Base-by-base conservation (phyloP, 92 coral and sea anemone species). In the Siderastrea radians region DNA sequence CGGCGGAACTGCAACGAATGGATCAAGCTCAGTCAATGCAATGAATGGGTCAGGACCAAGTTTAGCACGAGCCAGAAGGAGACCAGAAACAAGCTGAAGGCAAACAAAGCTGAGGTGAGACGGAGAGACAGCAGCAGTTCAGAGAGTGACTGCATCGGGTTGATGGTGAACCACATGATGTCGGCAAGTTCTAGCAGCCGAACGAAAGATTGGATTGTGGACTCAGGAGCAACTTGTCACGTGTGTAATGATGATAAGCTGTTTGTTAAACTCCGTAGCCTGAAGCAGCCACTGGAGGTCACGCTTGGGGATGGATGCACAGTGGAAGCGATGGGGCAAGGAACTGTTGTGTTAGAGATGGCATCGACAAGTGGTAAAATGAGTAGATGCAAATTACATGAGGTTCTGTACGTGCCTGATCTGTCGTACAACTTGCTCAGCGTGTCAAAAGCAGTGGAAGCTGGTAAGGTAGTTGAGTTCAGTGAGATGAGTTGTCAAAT, bases 341-440 rank as follows among this genome's bases (percentile, higher is more conserved):
- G 95, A 59, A 78, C 68, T 74, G 92, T 84, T 54, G 69, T 17
- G 74, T n/a, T 72, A 77, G 60, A 77, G 76, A 74, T 86, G 75
- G 49, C 74, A 50, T 12, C 74, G 55, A 82, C 16, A 38, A 53
- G 80, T 16, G 67, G 72, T 8, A 76, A 89, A 67, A 61, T 51
- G 26, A 87, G 87, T 50, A 89, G 72, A 15, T 90, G 90, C 78
- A 82, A 66, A 64, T 82, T 84, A 14, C 85, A 87, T 11, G 89
- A 90, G 65, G 96, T 90, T 10, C 72, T 90, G 83, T 71, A 75
- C 65, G 92, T 90, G 72, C 96, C 94, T 49, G 75, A 67, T 43
- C 86, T 93, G 55, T 81, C 90, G 51, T 87, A 79, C 68, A 93
- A 93, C 80, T 44, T 91, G 65, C 65, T 93, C 60, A 91, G 96